These are phyloP conservation scores for Troides oblongomaculatus DNA, from an alignment of 2,888 invertebrate species.

Conservation along the genomic window DNA sequence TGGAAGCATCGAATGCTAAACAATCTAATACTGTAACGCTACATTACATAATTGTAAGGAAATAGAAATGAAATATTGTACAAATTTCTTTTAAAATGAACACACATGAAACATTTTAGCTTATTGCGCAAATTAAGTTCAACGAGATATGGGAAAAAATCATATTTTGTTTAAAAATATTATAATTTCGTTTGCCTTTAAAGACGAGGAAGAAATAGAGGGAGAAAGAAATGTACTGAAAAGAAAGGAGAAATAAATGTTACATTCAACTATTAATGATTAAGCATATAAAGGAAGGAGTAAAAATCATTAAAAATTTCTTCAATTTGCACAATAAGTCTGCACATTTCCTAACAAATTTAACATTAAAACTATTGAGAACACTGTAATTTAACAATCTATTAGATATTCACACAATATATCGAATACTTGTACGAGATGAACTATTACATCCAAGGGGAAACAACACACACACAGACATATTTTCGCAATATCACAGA, in stretches of 20 bases:
- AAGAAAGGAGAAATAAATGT: too few species aligned
- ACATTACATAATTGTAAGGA: conserved; percentile 34
- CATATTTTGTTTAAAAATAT: too few species aligned
- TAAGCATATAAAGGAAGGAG: too few species aligned
- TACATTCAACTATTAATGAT: too few species aligned
- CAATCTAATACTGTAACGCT: conserved; percentile 64
- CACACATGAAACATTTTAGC: conserved; percentile 21
- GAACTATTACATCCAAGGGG: conserved; percentile 17
- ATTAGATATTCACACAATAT: conserved; percentile 33
- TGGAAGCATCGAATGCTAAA: conserved; percentile 71
- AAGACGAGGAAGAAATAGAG: too few species aligned
- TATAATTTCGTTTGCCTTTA: too few species aligned
- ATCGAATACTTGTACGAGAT: conserved; percentile 28
- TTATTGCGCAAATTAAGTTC: conserved; percentile 18
- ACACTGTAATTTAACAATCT: conserved; percentile 29
- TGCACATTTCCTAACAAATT: conserved; percentile 18
- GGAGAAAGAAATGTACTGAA: too few species aligned
- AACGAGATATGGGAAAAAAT: too few species aligned
- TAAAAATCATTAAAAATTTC: too few species aligned
- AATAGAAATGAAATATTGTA: conserved; percentile 22
- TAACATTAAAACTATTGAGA: conserved; percentile 24
- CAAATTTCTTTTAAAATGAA: conserved; percentile 17
- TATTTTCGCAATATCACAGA: conserved; percentile 51
- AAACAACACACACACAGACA: conserved; percentile 23
- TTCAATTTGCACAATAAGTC: conserved; percentile 16